These are phyloP conservation scores for Trichechus manatus DNA, from an alignment of 2,113 vertebrate genomes.

Conservation along the genomic window DNA sequence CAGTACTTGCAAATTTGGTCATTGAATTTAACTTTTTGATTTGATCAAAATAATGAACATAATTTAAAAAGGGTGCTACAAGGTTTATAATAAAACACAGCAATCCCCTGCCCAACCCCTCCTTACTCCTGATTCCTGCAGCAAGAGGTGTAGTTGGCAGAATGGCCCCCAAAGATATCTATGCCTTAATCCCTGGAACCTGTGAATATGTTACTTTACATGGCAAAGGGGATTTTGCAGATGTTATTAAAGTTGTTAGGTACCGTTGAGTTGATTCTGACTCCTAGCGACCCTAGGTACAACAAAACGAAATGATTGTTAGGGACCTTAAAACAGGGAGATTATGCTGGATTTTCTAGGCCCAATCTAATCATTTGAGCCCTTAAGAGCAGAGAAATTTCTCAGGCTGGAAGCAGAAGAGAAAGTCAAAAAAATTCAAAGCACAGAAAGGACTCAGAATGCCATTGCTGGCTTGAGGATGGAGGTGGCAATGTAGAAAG, in stretches of 20 bases:
- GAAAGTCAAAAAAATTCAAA: not conserved
- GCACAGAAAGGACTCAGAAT: not conserved
- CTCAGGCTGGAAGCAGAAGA: slow-evolving; percentile 25
- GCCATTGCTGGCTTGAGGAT: not conserved
- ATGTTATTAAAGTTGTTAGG: not conserved
- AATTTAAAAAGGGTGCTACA: not conserved
- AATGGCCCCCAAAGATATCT: not conserved
- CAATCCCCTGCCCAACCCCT: not conserved
- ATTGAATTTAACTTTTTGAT: slow-evolving; percentile 10
- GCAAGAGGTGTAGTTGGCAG: not conserved
- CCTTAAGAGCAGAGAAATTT: slow-evolving; percentile 31
- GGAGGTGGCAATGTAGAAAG: not conserved
- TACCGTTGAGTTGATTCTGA: not conserved
- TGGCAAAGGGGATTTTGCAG: not conserved
- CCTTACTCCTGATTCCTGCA: not conserved
- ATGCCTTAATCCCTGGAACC: not conserved
- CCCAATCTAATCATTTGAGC: slow-evolving; percentile 2
- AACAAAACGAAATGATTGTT: not conserved
- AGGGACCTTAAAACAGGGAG: slow-evolving; percentile 20
- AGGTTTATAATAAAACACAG: not conserved
- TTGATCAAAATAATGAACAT: slow-evolving; percentile 8
- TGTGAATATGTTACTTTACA: not conserved
- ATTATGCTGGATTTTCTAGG: slow-evolving; percentile 28
- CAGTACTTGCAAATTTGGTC: slow-evolving; percentile 14
- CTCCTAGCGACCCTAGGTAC: not conserved